These are phyloP conservation scores for Notamacropus eugenii DNA, from an alignment of 2,797 vertebrate genomes.

Conservation along the genomic window DNA sequence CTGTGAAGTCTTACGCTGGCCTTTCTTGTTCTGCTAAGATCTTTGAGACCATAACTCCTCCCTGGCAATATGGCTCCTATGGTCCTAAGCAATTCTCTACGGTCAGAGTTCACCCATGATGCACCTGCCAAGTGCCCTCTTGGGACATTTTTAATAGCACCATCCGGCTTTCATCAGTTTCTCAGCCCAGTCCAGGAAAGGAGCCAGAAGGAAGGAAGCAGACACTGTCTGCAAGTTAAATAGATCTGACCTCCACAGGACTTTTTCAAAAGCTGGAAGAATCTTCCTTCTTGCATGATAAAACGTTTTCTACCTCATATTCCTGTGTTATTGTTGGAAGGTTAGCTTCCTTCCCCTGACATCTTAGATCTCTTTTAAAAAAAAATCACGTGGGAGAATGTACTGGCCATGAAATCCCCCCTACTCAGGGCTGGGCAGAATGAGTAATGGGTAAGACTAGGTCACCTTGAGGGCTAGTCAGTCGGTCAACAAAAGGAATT, in stretches of 20 bases:
- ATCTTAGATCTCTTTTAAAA: background rate
- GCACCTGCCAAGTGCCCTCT: background rate
- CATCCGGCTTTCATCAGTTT: background rate
- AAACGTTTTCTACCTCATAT: background rate
- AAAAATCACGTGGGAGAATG: background rate
- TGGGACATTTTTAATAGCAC: background rate
- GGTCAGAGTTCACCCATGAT: background rate
- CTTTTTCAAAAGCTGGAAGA: background rate
- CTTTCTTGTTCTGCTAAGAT: background rate
- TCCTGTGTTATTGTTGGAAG: background rate
- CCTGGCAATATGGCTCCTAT: background rate
- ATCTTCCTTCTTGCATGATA: conserved; percentile 3
- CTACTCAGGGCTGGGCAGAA: background rate
- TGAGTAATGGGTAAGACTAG: background rate
- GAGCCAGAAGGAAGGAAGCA: background rate
- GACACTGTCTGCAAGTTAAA: background rate
- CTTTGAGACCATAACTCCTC: background rate
- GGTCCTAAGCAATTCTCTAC: background rate
- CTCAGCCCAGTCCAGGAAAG: background rate
- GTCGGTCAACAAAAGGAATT: background rate
- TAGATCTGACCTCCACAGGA: background rate
- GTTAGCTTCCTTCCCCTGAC: background rate
- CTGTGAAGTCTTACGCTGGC: background rate
- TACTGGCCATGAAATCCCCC: background rate
- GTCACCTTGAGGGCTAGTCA: background rate